Evolutionary conservation across 2,888 invertebrate species (phyloP).

Genomic region (Drosophila anceps): DNA sequence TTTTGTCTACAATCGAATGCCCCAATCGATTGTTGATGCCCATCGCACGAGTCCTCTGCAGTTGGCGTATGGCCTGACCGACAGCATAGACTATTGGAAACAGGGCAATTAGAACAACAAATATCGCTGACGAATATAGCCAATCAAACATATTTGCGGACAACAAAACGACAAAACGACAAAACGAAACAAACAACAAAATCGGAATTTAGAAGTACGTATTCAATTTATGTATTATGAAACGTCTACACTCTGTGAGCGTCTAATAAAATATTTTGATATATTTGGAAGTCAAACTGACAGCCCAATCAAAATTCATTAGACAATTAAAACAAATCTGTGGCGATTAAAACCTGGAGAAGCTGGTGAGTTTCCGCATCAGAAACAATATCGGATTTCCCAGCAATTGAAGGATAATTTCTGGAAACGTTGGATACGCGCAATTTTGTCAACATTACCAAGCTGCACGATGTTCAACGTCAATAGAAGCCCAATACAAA

Average conservation of each 20-base stretch:
- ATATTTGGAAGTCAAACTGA: too few species aligned
- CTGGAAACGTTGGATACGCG: too few species aligned
- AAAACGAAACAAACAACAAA: background rate
- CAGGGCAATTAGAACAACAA: constrained; percentile 8
- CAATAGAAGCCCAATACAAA: too few species aligned
- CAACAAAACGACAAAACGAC: too few species aligned
- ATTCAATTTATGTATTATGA: background rate
- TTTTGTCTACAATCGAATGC: background rate
- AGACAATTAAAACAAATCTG: background rate
- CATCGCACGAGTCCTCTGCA: background rate
- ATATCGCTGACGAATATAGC: constrained; percentile 3
- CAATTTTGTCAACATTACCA: too few species aligned
- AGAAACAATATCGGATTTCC: too few species aligned
- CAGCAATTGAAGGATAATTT: too few species aligned
- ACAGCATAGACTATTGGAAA: constrained; percentile 7
- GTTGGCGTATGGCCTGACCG: background rate
- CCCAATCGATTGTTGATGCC: background rate
- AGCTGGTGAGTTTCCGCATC: too few species aligned
- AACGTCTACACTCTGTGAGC: background rate
- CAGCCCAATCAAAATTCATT: background rate
- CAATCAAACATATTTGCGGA: constrained; percentile 18
- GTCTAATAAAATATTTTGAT: too few species aligned
- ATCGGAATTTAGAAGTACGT: background rate
- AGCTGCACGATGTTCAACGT: too few species aligned
- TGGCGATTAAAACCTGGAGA: too few species aligned